Base-by-base conservation (phyloP, 2,888 invertebrate species). In the Drosophila prolongata region DNA sequence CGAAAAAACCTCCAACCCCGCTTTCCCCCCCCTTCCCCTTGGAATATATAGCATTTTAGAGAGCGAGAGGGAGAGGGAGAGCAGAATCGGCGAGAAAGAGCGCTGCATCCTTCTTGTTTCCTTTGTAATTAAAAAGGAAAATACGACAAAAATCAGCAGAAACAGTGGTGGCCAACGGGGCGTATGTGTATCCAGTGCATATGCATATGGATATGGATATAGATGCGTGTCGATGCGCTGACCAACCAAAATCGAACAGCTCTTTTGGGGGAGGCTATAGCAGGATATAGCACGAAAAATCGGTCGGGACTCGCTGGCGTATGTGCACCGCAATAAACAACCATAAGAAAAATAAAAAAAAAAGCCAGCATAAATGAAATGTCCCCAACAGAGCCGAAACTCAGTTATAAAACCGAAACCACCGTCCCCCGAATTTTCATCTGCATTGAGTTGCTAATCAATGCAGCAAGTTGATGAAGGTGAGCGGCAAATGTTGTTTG, bases 171-270 rank as follows among this genome's bases (percentile, higher is more conserved):
- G 47, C 11, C 47, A 16, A 47, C 47, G 16, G 30, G 16, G 37
- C 24, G 19, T 59, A 40, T 52, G 52, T 58, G 42, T 35, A 13
- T n/a, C 30, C 43, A 27, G 14, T 53, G 66, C 65, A 67, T 67
- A 67, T 65, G 66, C 53, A 65, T 66, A 66, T 53, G 43, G 44
- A 44, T 24, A 50, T 59, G 66, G 66, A 53, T 66, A 67, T 59
- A 14, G 56, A 68, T 67, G 66, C 68, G 66, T 66, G 67, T 69
- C 71, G 53, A 55, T 52, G 83, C 34, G 49, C 86, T 87, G 85
- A 68, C 83, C 83, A 84, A 84, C 83, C 83, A 84, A 88, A 84
- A 84, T 84, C 83, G 88, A 84, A 84, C 86, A 82, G 52, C 10
- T 6, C 9, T 30, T 30, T 30, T 30, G 30, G 6, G 19, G 57